Percentiles rank a stretch among this genome's conserved stretches.
phyloP scores from a whole-genome alignment of 1,140 invertebrate species.

The Apis dorsata region DNA sequence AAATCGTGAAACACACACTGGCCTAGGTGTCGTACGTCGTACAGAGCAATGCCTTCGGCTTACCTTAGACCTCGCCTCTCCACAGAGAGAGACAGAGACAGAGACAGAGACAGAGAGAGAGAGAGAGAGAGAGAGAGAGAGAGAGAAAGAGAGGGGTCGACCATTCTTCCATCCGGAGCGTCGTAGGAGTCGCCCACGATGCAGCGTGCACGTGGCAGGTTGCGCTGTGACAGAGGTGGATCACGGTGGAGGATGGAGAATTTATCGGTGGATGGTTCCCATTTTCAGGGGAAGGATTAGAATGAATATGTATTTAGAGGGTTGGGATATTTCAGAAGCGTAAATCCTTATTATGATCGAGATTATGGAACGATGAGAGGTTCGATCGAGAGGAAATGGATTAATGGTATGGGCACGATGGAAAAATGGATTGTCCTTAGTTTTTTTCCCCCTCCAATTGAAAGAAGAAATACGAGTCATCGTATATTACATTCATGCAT shows the following conservation, averaged over 20 bases:
- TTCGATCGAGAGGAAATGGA: too few relatives aligned
- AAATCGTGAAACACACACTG: slow-evolving; percentile 67
- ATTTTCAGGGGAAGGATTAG: too few relatives aligned
- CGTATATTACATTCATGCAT: too few relatives aligned
- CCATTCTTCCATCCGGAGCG: background rate
- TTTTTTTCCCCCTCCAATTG: too few relatives aligned
- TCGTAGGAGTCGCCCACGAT: background rate
- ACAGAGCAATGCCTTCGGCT: slow-evolving; percentile 50
- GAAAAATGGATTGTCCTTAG: too few relatives aligned
- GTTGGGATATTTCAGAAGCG: too few relatives aligned
- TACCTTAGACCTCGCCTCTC: slow-evolving; percentile 49
- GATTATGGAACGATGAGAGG: too few relatives aligned
- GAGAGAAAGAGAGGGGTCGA: background rate
- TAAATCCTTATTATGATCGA: too few relatives aligned
- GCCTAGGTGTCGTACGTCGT: slow-evolving; percentile 58
- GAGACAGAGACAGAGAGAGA: background rate
- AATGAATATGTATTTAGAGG: too few relatives aligned
- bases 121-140: background rate
- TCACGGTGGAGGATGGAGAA: rapidly evolving
- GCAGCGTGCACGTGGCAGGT: background rate
- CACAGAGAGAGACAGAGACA: background rate
- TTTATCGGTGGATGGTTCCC: background rate
- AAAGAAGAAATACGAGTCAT: too few relatives aligned
- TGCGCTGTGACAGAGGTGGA: background rate
- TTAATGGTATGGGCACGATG: too few relatives aligned